A percentile compares a stretch with the other conserved stretches of the same genome.
These are phyloP conservation scores for Geothlypis trichas DNA, from an alignment of 2,113 vertebrate genomes.

Conservation along the genomic window DNA sequence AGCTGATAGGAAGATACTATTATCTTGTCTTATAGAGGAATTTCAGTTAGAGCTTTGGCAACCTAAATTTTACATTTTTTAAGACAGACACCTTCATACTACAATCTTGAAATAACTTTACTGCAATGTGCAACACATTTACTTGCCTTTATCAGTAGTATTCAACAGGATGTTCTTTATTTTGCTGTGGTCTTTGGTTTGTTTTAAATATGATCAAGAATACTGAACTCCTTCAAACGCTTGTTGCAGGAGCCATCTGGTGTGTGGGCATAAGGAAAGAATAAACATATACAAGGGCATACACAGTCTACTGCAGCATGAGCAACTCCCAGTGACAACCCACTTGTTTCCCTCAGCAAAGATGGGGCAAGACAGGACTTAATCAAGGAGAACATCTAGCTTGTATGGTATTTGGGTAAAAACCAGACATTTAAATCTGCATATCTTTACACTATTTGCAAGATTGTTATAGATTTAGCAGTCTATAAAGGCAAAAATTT, in stretches of 20 bases:
- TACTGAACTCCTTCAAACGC: not conserved
- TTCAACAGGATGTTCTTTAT: not conserved
- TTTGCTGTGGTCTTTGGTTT: not conserved
- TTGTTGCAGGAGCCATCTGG: not conserved
- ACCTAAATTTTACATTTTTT: not conserved
- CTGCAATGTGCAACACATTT: not conserved
- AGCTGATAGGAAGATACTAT: not conserved
- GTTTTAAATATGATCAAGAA: not conserved
- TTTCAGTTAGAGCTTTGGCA: not conserved
- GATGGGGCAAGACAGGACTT: not conserved
- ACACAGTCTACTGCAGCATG: not conserved
- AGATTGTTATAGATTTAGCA: not conserved
- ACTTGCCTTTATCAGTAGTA: not conserved
- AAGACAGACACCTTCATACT: not conserved
- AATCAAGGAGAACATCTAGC: not conserved
- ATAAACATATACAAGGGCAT: not conserved
- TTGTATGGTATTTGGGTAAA: not conserved
- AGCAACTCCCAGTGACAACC: not conserved
- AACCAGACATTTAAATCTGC: not conserved
- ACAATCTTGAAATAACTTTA: conserved; percentile 1
- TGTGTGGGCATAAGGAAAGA: not conserved
- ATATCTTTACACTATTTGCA: not conserved
- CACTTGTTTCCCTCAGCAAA: not conserved
- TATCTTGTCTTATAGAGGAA: not conserved
- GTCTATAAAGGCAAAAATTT: not conserved